Evolutionary conservation across 2,797 vertebrate genomes (phyloP), one percentile per base, ranked within the genome.

Genomic region (Myoxocephalus aenaeus): DNA sequence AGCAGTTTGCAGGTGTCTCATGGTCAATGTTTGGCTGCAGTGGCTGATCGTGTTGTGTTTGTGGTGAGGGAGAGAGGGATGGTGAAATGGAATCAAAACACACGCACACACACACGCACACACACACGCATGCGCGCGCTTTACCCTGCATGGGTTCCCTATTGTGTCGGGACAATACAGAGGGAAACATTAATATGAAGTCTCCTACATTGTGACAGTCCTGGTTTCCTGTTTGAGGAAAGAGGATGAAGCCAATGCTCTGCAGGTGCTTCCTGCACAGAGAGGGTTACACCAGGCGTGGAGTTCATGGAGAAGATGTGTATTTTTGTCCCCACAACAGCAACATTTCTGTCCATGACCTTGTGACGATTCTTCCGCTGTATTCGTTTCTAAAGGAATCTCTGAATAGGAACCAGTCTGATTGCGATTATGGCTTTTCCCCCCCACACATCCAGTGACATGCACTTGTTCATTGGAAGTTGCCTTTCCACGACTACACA

Each of bases 191-290:
- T 22, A 36, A 44, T 22, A 10, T 50, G 18, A 68, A 53, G 42
- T 75, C 10, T 63, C 27, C 5, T 17, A 38, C 3, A 18, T 51
- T 80, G 75, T 70, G 57, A 57, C 50, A 25, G 10, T 75, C 50
- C 65, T 70, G 2, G 70, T 86, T 91, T 92, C 90, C 91, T 86
- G 85, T 34, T 59, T 38, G 66, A 78, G 89, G 86, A 88, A 91
- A 73, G 62, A 44, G 66, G 64, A 54, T 80, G 65, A 77, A 80
- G 48, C 61, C 27, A 62, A 84, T 76, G 70, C 7, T 40, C 14
- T 4, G 70, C 89, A 89, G 90, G 80, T 91, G 92, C 38, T 90
- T 93, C 90, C 92, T 89, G 67, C 27, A 56, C 32, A 34, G 29
- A 69, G 50, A 5, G n/a, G 22, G 3, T 18, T 2, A 61, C 44